A percentile compares a stretch with the other conserved stretches of the same genome.
Evolutionary conservation across 2,797 vertebrate genomes (phyloP).

Genomic region (Paedocypris micromegethes): DNA sequence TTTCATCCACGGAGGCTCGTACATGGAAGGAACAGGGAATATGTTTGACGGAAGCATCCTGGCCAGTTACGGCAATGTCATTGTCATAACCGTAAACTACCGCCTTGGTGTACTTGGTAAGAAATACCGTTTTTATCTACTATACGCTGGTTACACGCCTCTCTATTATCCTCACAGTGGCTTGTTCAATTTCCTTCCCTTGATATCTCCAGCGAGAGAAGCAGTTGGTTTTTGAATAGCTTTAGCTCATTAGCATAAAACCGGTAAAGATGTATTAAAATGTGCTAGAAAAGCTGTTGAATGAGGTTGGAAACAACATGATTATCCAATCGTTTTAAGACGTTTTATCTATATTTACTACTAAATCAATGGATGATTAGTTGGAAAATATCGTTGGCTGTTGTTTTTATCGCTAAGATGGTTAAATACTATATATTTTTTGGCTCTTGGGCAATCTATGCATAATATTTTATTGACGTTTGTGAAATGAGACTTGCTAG

Average conservation of each 20-base stretch:
- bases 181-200: constrained; percentile 40
- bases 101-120: constrained; percentile 97
- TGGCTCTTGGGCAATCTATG: too few species aligned
- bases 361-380: too few species aligned
- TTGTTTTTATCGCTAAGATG: too few species aligned
- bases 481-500: too few species aligned
- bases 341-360: too few species aligned
- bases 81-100: constrained; percentile 98
- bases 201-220: neutral
- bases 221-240: constrained; percentile 34
- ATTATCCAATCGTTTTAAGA: too few species aligned
- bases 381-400: too few species aligned
- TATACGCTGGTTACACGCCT: neutral
- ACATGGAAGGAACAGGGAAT: constrained; percentile 99
- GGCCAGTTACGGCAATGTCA: constrained; percentile 98
- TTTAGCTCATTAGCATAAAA: constrained; percentile 33
- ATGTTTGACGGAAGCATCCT: constrained; percentile 98
- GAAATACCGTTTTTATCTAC: constrained; percentile 43
- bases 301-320: too few species aligned
- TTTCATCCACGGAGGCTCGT: constrained; percentile 97
- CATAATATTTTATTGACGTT: too few species aligned
- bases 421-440: too few species aligned
- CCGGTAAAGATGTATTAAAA: constrained; percentile 11
- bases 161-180: neutral
- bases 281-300: constrained; percentile 18